Base-by-base conservation (phyloP, 2,888 invertebrate genomes). In the Amphimallon solstitiale region DNA sequence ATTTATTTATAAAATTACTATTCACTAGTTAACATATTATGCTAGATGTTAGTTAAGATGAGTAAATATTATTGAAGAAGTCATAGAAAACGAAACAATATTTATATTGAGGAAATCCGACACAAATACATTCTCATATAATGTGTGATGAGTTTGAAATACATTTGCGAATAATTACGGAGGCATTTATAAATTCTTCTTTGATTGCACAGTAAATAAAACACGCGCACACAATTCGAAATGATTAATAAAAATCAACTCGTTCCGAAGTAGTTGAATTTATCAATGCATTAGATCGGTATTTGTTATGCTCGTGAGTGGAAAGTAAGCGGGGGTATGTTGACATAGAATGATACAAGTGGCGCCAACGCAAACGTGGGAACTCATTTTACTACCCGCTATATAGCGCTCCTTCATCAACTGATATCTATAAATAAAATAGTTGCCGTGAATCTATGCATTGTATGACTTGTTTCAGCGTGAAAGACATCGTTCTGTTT, bases 211-310 rank as follows among this genome's bases (percentile, higher is more conserved):
- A 59, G 29, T 29, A 59, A 59, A 43, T 29, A 59, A 43, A 21
- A 51, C 51, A 51, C 14, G 14, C 43, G 43, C 15, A 35, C 9
- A n/a, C 34, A 43, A 29, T 59, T 38, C 10, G 23, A 37, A 38
- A 38, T 37, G 54, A 59, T 59, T 59, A 43, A 59, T 59, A 45
- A 59, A 43, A 43, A 12, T 43, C 15, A 59, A 29, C 7, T 15
- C 14, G 29, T 29, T 29, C 15, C 43, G 56, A 43, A 43, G 43
- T 59, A 19, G 34, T 59, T 59, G 43, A 54, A 59, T 43, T 59
- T 59, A 59, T 59, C 43, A 59, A 29, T 59, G 56, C 43, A 45
- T 59, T 59, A 59, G 56, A 59, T 59, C 45, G 56, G 56, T 59
- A 59, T 59, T 59, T 59, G 56, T 59, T 59, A 29, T 29, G 56